These are phyloP conservation scores for Ostrea denselamellosa DNA, from an alignment of 1,140 invertebrate species.

Conservation along the genomic window DNA sequence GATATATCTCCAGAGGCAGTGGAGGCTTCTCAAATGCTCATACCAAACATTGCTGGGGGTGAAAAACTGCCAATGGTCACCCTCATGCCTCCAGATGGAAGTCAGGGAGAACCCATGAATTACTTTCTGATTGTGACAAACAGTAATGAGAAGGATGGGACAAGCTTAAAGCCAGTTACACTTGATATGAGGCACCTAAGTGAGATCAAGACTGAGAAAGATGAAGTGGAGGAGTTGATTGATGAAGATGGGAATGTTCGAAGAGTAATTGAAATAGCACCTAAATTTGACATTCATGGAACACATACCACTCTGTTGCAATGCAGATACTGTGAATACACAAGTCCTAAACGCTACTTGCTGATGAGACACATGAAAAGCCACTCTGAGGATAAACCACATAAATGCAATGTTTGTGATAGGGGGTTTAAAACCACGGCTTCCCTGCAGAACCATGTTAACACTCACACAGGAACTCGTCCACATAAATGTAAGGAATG, in stretches of 20 bases:
- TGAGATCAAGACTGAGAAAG: constrained; percentile 79
- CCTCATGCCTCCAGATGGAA: constrained; percentile 89
- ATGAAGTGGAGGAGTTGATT: constrained; percentile 80
- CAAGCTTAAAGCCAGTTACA: constrained; percentile 71
- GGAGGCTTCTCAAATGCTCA: constrained; percentile 53
- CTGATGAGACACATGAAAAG: constrained; percentile 96
- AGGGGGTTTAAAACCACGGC: constrained; percentile 96
- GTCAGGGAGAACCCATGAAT: constrained; percentile 85
- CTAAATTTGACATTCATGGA: constrained; percentile 86
- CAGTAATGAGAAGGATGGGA: constrained; percentile 74
- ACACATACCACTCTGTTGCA: constrained; percentile 84
- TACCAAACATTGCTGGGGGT: constrained; percentile 57
- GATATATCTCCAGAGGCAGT: constrained; percentile 45
- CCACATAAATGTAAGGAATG: constrained; percentile 96
- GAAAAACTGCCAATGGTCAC: constrained; percentile 89
- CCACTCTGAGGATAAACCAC: constrained; percentile 95
- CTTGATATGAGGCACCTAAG: constrained; percentile 81
- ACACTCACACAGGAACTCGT: constrained; percentile 95
- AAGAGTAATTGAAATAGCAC: constrained; percentile 82
- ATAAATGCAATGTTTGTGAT: constrained; percentile 96
- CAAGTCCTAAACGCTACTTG: constrained; percentile 92
- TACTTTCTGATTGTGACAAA: constrained; percentile 94
- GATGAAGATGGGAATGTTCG: constrained; percentile 83
- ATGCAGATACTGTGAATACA: constrained; percentile 95
- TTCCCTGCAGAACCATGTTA: constrained; percentile 96